Base-by-base conservation (phyloP, 2,888 invertebrate species). In the Hirtodrosophila trivittata region DNA sequence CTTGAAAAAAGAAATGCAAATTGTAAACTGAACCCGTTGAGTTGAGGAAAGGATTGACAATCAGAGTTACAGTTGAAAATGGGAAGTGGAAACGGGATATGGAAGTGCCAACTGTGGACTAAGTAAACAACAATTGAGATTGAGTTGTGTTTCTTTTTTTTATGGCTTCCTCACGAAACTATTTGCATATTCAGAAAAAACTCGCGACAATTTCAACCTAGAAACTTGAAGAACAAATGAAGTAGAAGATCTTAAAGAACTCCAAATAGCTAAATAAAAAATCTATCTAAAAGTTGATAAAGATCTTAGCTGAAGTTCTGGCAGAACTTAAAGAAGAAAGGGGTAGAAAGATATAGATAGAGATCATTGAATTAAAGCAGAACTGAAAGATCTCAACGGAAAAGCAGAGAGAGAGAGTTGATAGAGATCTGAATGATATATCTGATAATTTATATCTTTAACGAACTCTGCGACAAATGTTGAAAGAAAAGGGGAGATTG, bases 1-100 rank as follows among this genome's bases (percentile, higher is more conserved):
- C 18, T 2, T 21, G 60, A 64, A 76, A 59, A 63, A 67, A 50
- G 41, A 74, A 82, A 86, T 86, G 87, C 87, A 86, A 87, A 87
- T 87, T 83, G 70, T 65, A 83, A 77, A 77, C 70, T 66, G 66
- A 82, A 81, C 72, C 85, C 82, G 81, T 73, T 84, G 66, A 77
- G 66, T 42, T 47, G 47, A 37, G 35, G 21, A 47, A 47, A 32
- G 45, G 18, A 18, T 21, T 35, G 13, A 35, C 35, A 35, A 47
- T 25, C 47, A 13, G 21, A 46, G 33, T 35, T 13, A 35, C 47
- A 67, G 56, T 59, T 54, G 18, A 72, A 62, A 69, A 47, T 72
- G 46, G 39, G 35, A 54, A 59, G 35, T 52, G 54, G 42, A 25
- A 47, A 5, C 5, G 18, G 18, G 5, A 21, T 35, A 37, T 33